phyloP scores from a whole-genome alignment of 1,140 invertebrate species.

The Gonioctena quinquepunctata region DNA sequence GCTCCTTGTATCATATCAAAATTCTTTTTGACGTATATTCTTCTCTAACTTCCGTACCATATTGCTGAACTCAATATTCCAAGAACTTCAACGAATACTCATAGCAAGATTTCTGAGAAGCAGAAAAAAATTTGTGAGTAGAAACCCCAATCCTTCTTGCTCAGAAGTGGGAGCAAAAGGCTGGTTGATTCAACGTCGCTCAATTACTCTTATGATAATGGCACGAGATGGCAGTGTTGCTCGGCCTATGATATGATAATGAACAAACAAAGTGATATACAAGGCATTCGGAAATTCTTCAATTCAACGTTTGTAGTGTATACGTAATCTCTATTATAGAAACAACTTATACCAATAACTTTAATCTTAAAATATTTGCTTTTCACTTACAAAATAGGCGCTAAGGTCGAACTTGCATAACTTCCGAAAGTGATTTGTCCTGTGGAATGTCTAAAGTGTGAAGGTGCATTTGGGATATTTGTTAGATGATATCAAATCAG shows the following conservation, averaged over 20 bases:
- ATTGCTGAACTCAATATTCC: no score
- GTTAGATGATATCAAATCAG: no score
- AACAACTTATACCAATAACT: not conserved
- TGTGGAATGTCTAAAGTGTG: not conserved
- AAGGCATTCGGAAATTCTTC: slow-evolving; percentile 45
- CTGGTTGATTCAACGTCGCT: slow-evolving; percentile 33
- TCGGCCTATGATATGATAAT: slow-evolving; percentile 50
- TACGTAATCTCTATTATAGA: slow-evolving; percentile 22
- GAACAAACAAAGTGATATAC: slow-evolving; percentile 46
- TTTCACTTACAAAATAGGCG: slow-evolving; percentile 20
- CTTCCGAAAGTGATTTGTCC: not conserved
- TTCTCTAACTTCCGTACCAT: no score
- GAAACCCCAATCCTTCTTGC: not conserved
- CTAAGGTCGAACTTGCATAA: slow-evolving; percentile 1
- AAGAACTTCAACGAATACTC: no score
- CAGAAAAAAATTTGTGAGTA: not conserved
- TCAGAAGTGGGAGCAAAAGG: slow-evolving; percentile 20
- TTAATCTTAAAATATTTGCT: slow-evolving; percentile 14
- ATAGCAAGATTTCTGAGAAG: no score
- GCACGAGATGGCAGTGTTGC: slow-evolving; percentile 50
- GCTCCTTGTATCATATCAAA: no score
- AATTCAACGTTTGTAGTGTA: slow-evolving; percentile 23
- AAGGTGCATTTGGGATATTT: not conserved
- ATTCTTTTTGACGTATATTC: no score
- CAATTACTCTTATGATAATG: slow-evolving; percentile 41